Conservation (phyloP, 2,888 invertebrate genomes). For the Pammene aurita region DNA sequence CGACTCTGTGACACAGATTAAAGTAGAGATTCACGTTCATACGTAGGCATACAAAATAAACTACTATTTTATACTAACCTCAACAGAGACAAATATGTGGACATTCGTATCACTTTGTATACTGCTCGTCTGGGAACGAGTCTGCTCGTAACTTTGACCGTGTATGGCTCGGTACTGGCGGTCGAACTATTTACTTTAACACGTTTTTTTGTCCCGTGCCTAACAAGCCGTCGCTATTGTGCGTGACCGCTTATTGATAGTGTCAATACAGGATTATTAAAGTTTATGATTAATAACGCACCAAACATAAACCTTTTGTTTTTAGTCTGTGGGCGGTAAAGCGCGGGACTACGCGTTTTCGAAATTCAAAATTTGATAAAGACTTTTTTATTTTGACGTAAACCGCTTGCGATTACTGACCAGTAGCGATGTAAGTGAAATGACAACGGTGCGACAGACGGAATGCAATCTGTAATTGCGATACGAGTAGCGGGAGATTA, state of each 20-base stretch:
- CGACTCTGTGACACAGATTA: conserved; percentile 59
- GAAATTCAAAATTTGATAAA: conserved; percentile 27
- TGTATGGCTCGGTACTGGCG: conserved; percentile 57
- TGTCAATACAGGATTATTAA: conserved; percentile 74
- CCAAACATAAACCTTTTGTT: conserved; percentile 51
- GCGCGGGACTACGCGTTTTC: conserved; percentile 47
- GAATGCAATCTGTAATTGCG: conserved; percentile 45
- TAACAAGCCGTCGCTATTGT: conserved; percentile 76
- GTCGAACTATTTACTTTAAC: conserved; percentile 72
- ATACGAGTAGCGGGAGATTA: conserved; percentile 48
- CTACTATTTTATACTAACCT: conserved; percentile 42
- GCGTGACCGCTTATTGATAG: conserved; percentile 67
- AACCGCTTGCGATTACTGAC: conserved; percentile 23
- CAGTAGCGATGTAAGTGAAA: conserved; percentile 29
- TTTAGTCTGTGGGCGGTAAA: conserved; percentile 45
- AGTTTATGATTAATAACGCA: conserved; percentile 64
- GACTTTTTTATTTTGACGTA: not conserved
- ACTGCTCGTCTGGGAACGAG: conserved; percentile 39
- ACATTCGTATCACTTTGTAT: conserved; percentile 41
- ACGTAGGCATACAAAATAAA: conserved; percentile 43
- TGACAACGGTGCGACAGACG: conserved; percentile 30
- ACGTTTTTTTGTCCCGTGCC: conserved; percentile 71
- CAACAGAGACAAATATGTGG: conserved; percentile 43
- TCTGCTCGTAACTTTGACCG: conserved; percentile 48
- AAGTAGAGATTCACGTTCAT: conserved; percentile 59